These are phyloP conservation scores for Gorsachius goisagi DNA, from an alignment of 2,113 vertebrate species.

Conservation along the genomic window DNA sequence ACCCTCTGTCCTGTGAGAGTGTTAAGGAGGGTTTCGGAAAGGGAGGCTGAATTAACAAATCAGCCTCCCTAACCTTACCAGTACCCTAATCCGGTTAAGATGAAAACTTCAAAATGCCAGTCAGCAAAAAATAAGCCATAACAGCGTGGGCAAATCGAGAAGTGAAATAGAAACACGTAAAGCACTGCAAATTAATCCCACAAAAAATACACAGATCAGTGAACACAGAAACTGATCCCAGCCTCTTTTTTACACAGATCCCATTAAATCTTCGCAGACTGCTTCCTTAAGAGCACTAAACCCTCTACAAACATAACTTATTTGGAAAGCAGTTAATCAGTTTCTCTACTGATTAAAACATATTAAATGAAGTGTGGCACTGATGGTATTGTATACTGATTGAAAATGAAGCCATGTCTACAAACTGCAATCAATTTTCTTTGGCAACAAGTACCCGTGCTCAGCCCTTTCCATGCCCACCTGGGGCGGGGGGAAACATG, in stretches of 20 bases:
- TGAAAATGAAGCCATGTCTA: not conserved
- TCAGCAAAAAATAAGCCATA: not conserved
- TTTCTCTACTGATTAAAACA: not conserved
- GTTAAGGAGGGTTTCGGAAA: not conserved
- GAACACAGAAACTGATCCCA: not conserved
- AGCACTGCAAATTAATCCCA: not conserved
- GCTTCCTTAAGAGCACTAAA: not conserved
- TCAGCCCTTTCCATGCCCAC: not conserved
- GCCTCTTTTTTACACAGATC: not conserved
- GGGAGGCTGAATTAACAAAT: not conserved
- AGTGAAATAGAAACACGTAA: not conserved
- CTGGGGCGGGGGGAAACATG: accelerated
- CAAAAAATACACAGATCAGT: not conserved
- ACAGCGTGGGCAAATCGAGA: not conserved
- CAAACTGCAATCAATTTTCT: not conserved
- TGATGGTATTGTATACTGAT: not conserved
- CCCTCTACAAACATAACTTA: not conserved
- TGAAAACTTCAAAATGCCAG: not conserved
- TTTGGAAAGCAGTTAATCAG: not conserved
- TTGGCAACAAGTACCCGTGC: not conserved
- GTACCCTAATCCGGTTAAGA: not conserved
- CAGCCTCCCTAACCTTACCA: not conserved
- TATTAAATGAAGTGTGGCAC: not conserved
- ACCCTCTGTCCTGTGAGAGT: not conserved
- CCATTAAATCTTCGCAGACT: not conserved